Conservation (phyloP, 2,888 invertebrate species). For the Patella ulyssiponensis region DNA sequence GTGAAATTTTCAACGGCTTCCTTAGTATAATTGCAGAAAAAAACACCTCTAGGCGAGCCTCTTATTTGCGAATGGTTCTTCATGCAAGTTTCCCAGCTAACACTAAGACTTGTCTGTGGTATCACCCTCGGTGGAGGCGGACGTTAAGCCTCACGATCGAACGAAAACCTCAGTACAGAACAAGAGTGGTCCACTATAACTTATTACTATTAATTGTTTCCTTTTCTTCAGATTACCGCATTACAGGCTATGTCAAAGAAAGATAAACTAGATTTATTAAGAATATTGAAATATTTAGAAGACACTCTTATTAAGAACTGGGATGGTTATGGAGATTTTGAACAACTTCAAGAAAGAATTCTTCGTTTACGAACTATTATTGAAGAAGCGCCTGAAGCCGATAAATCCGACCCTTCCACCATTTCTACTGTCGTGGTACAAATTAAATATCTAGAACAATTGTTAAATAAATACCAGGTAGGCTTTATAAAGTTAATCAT, state of each 20-base stretch:
- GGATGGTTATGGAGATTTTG: slow-evolving; percentile 67
- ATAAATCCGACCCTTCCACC: slow-evolving; percentile 16
- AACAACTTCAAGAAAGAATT: slow-evolving; percentile 67
- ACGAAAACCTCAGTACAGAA: too few relatives aligned
- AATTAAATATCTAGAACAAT: slow-evolving; percentile 60
- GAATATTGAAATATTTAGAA: slow-evolving; percentile 62
- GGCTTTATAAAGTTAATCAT: slow-evolving; percentile 14
- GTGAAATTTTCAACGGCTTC: too few relatives aligned
- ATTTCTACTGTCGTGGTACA: slow-evolving; percentile 61
- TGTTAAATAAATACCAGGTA: slow-evolving; percentile 67
- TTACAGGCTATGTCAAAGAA: slow-evolving; percentile 54
- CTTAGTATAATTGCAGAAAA: too few relatives aligned
- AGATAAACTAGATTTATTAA: slow-evolving; percentile 57
- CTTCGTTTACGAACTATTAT: slow-evolving; percentile 62
- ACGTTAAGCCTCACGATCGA: too few relatives aligned
- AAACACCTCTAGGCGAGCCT: too few relatives aligned
- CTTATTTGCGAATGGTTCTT: too few relatives aligned
- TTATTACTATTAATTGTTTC: too few relatives aligned
- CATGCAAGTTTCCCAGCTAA: too few relatives aligned
- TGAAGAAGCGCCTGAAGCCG: slow-evolving; percentile 54
- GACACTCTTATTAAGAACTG: slow-evolving; percentile 60
- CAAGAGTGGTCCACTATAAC: too few relatives aligned
- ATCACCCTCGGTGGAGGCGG: too few relatives aligned
- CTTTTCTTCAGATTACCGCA: slow-evolving; percentile 52
- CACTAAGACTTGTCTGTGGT: too few relatives aligned